Evolutionary conservation across 2,888 invertebrate genomes (phyloP).

Genomic region (Cephus pulcher): DNA sequence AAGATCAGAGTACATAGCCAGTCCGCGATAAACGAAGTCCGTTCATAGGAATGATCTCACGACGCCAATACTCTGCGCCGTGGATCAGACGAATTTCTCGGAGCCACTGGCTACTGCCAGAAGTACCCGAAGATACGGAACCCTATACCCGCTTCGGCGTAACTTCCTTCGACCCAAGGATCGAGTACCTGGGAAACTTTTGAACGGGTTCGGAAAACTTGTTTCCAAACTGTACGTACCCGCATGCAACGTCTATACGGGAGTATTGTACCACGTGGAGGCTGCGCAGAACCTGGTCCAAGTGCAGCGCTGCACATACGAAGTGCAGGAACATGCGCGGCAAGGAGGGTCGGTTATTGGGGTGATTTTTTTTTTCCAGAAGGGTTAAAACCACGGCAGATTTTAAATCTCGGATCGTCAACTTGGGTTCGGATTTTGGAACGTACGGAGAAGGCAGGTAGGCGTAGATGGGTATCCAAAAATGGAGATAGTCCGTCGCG

Average conservation of each 20-base stretch:
- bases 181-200: not conserved
- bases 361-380: not conserved
- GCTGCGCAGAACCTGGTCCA: not conserved
- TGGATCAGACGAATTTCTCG: not conserved
- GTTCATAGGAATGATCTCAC: not conserved
- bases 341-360: not conserved
- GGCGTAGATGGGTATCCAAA: not conserved
- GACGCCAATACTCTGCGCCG: not conserved
- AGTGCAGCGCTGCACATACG: not conserved
- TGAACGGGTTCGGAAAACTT: not conserved
- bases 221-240: not conserved
- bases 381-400: not conserved
- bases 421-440: not conserved
- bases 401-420: not conserved
- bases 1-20: not conserved
- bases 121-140: not conserved
- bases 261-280: not conserved
- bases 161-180: not conserved
- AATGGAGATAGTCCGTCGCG: not conserved
- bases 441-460: not conserved
- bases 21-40: not conserved
- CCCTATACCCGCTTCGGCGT: not conserved
- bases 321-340: not conserved
- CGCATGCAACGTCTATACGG: not conserved
- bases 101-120: not conserved